Evolutionary conservation across 2,888 invertebrate genomes (phyloP), one percentile per base, ranked within the genome.

Genomic region (Drosophila niveifrons): DNA sequence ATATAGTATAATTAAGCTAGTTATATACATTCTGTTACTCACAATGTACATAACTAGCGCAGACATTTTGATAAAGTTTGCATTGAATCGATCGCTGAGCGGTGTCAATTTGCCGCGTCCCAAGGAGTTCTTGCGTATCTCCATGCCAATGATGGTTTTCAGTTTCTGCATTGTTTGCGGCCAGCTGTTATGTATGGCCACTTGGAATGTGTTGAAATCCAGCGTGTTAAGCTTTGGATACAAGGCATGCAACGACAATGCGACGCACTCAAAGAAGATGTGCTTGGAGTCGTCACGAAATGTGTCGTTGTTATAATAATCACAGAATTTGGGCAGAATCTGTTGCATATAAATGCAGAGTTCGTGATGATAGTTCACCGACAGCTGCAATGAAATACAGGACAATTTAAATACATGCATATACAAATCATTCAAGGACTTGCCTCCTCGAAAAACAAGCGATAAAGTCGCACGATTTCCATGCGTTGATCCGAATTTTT

Each of bases 1-100:
- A 23, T 4, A 23, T 23, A 23, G 23, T 23, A 23, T 23, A 23
- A 23, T 23, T 23, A 23, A 23, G 23, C 23, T 23, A 7, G 29
- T 7, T 3, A 0, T 3, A 11, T 23, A 7, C n/a, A n/a, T 28
- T 10, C n/a, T 47, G 46, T 0, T 8, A 1, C 69, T 78, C 83
- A 92, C 92, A 75, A 91, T 72, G 69, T 88, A 91, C 29, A 83
- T 72, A 17, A 89, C 63, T 44, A 89, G 53, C 1, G 90, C 84
- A 0, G 91, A 78, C 80, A 91, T 88, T 77, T 87, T 81, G 2
- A 90, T 64, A 62, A 92, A 92, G 8, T 51, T 23, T 0, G 86
- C 67, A 0, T 84, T 48, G 44, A 83, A 87, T 39, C 78, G 83
- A 9, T 90, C 83, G 6, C 57, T 78, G 11, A 78, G 15, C 3